Evolutionary conservation across 2,797 vertebrate genomes (phyloP).

Genomic region (Apogon talboti): DNA sequence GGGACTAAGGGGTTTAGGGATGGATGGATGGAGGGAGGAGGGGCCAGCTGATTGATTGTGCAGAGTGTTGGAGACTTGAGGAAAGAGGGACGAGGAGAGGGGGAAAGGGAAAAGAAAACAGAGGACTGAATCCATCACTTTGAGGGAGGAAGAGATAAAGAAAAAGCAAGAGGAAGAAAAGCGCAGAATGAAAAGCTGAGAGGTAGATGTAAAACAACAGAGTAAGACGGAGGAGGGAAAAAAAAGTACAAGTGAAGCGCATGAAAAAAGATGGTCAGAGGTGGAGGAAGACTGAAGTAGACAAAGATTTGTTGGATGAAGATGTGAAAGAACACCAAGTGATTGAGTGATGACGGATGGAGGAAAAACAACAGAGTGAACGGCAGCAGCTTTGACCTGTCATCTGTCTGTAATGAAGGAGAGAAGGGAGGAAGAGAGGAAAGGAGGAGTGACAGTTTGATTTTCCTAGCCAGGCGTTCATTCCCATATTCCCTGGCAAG

Average conservation of each 20-base stretch:
- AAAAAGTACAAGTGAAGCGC: slow-evolving; percentile 19
- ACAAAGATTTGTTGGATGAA: slow-evolving; percentile 50
- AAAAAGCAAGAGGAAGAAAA: neutral
- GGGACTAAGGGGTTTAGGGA: slow-evolving; percentile 77
- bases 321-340: slow-evolving; percentile 48
- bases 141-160: slow-evolving; percentile 38
- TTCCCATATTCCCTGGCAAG: slow-evolving; percentile 85
- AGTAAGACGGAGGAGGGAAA: slow-evolving; percentile 8
- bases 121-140: slow-evolving; percentile 89
- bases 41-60: slow-evolving; percentile 78
- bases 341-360: slow-evolving; percentile 70
- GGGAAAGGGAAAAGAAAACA: slow-evolving; percentile 80
- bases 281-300: slow-evolving; percentile 47
- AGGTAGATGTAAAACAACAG: neutral
- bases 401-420: slow-evolving; percentile 79
- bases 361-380: slow-evolving; percentile 72
- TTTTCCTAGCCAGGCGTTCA: slow-evolving; percentile 84
- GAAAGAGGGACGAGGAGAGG: slow-evolving; percentile 70
- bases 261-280: slow-evolving; percentile 13
- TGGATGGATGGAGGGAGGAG: slow-evolving; percentile 71
- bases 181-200: neutral
- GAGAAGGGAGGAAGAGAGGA: slow-evolving; percentile 76
- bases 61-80: slow-evolving; percentile 76
- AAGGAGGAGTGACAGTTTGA: slow-evolving; percentile 81
- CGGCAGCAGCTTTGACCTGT: slow-evolving; percentile 78